These are phyloP conservation scores for Eulimnadia texana DNA, from an alignment of 1,140 invertebrate genomes.

Conservation along the genomic window DNA sequence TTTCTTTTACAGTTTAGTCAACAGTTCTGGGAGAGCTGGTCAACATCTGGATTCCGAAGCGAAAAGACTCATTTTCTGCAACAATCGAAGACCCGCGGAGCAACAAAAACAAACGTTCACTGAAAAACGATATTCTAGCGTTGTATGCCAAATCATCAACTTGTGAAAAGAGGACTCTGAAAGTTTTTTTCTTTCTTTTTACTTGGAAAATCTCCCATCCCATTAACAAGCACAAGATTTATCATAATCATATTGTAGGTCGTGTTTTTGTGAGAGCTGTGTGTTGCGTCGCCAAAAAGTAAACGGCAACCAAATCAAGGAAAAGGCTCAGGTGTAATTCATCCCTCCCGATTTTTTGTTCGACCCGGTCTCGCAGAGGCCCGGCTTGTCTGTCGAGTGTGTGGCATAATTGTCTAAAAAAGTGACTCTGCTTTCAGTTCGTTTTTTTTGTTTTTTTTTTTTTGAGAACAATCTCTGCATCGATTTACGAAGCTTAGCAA, in stretches of 20 bases:
- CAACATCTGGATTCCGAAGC: constrained; percentile 7
- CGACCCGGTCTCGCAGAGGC: background rate
- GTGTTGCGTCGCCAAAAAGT: background rate
- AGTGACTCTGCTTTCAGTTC: background rate
- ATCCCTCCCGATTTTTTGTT: constrained; percentile 9
- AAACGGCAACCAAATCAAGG: constrained; percentile 11
- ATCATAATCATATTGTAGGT: constrained; percentile 1
- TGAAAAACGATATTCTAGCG: background rate
- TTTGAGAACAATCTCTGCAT: constrained; percentile 9
- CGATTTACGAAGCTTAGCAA: constrained; percentile 13
- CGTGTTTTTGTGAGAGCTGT: background rate
- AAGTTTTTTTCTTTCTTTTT: background rate
- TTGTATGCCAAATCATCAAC: constrained; percentile 5
- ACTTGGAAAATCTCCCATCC: constrained; percentile 4
- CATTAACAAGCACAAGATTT: background rate
- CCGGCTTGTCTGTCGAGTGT: background rate
- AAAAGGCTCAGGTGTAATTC: constrained; percentile 13
- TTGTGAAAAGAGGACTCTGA: constrained; percentile 1
- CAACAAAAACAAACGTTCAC: background rate
- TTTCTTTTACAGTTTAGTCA: constrained; percentile 8
- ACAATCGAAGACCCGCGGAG: background rate
- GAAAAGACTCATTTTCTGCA: constrained; percentile 5
- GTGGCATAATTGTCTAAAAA: background rate
- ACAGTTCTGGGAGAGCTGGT: constrained; percentile 7
- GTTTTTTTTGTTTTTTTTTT: no score